Evolutionary conservation across 2,888 invertebrate genomes (phyloP), one percentile per base, ranked within the genome.

Genomic region (Papilio elwesi): DNA sequence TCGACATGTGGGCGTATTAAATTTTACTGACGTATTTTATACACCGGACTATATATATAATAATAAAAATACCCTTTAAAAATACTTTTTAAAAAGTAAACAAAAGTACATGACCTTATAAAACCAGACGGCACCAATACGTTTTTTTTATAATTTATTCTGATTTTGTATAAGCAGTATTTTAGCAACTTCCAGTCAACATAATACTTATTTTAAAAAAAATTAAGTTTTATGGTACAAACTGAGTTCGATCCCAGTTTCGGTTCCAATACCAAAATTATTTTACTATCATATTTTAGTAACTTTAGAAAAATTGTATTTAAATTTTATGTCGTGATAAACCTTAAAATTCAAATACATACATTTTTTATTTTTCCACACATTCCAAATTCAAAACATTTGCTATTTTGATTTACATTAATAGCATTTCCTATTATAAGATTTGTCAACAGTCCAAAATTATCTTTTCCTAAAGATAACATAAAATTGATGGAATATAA

Each of bases 401-500:
- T n/a, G n/a, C n/a, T n/a, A 26, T 26, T 26, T 4, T 26, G 26
- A 26, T 26, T 26, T 2, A 26, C 4, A 26, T 26, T 26, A 2
- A 26, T 43, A 43, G 5, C 43, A 9, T n/a, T 11, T 8, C 10
- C 12, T 12, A 11, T 51, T n/a, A 38, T 43, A 38, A n/a, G 47
- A 47, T 16, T 15, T 43, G 52, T 53, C 10, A 52, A 65, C 65
- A 66, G 48, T 48, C 36, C 11, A 57, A 68, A 62, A 62, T 15
- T 1, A n/a, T 47, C 47, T 57, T 48, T 49, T 8, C n/a, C 57
- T 49, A 68, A 68, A 68, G 36, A 57, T 68, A 68, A 51, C 65
- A 55, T 55, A 68, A 68, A 68, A 68, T 68, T 59, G 68, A 68
- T 68, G 36, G n/a, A 57, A 57, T 57, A 48, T 57, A 68, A 68